phyloP scores from a whole-genome alignment of 2,797 vertebrate species.

The Saxicola maurus region DNA sequence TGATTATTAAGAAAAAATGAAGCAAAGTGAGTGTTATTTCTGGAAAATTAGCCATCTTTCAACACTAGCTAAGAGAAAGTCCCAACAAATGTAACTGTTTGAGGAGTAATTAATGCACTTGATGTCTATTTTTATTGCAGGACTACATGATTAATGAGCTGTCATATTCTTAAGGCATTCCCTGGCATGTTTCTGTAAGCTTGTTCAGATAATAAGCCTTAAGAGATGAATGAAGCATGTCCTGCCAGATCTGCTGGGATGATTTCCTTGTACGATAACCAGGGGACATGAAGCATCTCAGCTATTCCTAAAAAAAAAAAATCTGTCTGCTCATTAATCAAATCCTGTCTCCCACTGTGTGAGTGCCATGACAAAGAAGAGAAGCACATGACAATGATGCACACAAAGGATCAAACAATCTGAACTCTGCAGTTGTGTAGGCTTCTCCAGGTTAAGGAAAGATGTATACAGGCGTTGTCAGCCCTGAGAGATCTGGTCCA shows the following conservation, averaged over 20 bases:
- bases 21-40: not conserved
- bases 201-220: slow-evolving; percentile 16
- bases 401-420: not conserved
- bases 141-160: slow-evolving; percentile 22
- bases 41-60: not conserved
- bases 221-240: slow-evolving; percentile 37
- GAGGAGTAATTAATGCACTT: not conserved
- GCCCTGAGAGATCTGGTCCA: not conserved
- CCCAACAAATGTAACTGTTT: not conserved
- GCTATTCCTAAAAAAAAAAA: not conserved
- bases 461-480: rapidly evolving
- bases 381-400: not conserved
- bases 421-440: not conserved
- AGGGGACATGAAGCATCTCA: not conserved
- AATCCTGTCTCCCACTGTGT: not conserved
- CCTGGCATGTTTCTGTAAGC: slow-evolving; percentile 3
- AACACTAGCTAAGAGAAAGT: not conserved
- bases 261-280: not conserved
- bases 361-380: not conserved
- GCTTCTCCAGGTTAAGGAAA: not conserved
- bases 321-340: not conserved
- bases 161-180: not conserved
- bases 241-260: slow-evolving; percentile 4
- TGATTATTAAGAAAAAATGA: not conserved
- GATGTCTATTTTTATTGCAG: not conserved